phyloP scores from a whole-genome alignment of 2,888 invertebrate genomes.

The Agonopterix heracliana region DNA sequence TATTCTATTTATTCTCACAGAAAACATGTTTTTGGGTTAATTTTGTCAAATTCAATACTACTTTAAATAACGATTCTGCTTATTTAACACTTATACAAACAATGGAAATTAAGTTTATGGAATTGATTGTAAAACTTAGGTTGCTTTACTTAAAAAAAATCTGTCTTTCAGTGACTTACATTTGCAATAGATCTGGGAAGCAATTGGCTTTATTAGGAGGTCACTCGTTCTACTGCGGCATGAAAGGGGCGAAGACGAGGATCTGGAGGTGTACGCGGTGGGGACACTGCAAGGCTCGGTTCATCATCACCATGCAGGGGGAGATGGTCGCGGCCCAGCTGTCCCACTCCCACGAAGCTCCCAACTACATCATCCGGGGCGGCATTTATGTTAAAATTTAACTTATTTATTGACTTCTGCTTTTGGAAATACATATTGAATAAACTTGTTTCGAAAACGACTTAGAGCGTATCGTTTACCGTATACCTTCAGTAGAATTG shows the following conservation, averaged over 20 bases:
- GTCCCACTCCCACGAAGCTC: not conserved
- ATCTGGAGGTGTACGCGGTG: slow-evolving; percentile 23
- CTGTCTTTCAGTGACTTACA: not conserved
- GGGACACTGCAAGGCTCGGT: not conserved
- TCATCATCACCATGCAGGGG: not conserved
- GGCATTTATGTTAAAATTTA: slow-evolving; percentile 2
- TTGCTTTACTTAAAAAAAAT: not conserved
- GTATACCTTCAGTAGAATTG: no score
- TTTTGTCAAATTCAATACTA: no score
- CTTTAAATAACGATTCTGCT: no score
- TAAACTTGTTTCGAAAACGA: not conserved
- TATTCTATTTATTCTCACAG: no score
- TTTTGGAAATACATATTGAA: not conserved
- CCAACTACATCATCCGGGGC: not conserved
- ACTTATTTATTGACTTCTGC: not conserved
- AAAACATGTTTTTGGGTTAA: no score
- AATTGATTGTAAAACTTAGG: no score
- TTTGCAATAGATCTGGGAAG: not conserved
- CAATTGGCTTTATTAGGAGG: slow-evolving; percentile 22
- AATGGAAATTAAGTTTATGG: no score
- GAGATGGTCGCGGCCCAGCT: not conserved
- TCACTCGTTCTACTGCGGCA: slow-evolving; percentile 29
- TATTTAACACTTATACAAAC: no score
- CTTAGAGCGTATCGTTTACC: not conserved
- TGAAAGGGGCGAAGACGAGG: slow-evolving; percentile 9